Evolutionary conservation across 2,888 invertebrate species (phyloP).

Genomic region (Agriotes lineatus): DNA sequence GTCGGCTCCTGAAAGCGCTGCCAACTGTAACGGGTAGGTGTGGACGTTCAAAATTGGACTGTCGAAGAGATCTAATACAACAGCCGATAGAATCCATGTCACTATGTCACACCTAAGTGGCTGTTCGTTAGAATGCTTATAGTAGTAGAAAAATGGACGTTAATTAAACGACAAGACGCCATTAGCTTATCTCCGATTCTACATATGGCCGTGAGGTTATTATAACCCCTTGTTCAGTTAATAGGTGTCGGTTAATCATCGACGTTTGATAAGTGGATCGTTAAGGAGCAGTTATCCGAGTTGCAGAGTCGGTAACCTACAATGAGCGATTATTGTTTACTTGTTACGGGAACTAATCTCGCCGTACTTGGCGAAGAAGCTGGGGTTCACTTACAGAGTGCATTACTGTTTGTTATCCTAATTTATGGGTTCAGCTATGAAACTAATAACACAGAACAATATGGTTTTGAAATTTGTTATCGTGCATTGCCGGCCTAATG

Average conservation of each 20-base stretch:
- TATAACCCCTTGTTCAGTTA: slow-evolving; percentile 23
- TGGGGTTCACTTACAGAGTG: slow-evolving; percentile 8
- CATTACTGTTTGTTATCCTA: slow-evolving; percentile 11
- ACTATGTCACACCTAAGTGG: slow-evolving; percentile 14
- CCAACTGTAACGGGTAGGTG: slow-evolving; percentile 1
- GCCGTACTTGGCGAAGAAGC: background rate
- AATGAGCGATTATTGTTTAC: slow-evolving; percentile 19
- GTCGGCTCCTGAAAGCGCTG: no score
- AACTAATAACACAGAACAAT: slow-evolving; percentile 17
- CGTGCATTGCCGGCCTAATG: background rate
- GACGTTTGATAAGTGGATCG: slow-evolving; percentile 25
- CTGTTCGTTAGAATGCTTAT: slow-evolving; percentile 1
- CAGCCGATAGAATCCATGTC: slow-evolving; percentile 9
- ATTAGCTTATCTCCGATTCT: slow-evolving; percentile 25
- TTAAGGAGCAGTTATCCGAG: slow-evolving; percentile 17
- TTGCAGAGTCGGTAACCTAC: slow-evolving; percentile 17
- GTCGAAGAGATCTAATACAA: slow-evolving; percentile 5
- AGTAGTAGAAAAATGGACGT: slow-evolving; percentile 18
- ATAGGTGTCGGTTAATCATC: slow-evolving; percentile 24
- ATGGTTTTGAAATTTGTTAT: slow-evolving; percentile 13
- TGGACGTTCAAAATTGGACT: slow-evolving; percentile 3
- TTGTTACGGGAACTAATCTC: slow-evolving; percentile 4
- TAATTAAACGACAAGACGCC: slow-evolving; percentile 25
- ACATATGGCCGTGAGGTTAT: slow-evolving; percentile 20
- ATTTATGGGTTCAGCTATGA: background rate